These are phyloP conservation scores for Drosophila equinoxialis DNA, from an alignment of 1,140 invertebrate species.

Conservation along the genomic window DNA sequence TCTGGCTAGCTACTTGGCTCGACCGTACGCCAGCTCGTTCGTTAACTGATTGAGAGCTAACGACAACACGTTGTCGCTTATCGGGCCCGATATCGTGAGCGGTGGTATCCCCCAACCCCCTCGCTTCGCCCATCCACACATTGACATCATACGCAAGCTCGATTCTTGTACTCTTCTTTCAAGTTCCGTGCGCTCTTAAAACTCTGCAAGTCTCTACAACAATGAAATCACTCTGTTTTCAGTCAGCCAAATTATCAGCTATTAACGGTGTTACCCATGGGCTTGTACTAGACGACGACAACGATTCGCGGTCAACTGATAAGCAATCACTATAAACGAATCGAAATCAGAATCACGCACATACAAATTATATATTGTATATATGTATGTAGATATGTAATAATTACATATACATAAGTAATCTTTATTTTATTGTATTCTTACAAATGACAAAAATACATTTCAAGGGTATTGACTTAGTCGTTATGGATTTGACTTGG, in stretches of 20 bases:
- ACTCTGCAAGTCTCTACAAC: neutral
- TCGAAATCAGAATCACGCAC: constrained; percentile 21
- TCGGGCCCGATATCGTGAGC: constrained; percentile 47
- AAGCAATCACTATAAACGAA: constrained; percentile 46
- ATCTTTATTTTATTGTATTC: neutral
- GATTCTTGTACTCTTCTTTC: constrained; percentile 31
- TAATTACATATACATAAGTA: constrained; percentile 8
- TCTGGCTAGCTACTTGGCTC: constrained; percentile 36
- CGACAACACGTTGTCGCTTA: constrained; percentile 47
- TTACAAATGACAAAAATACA: no score
- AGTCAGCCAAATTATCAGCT: constrained; percentile 64
- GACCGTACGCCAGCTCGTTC: constrained; percentile 56
- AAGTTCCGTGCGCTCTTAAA: constrained; percentile 21
- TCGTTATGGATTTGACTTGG: no score
- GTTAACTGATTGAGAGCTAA: constrained; percentile 70
- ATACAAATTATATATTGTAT: constrained; percentile 10
- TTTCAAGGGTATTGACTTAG: no score
- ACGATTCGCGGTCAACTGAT: constrained; percentile 56
- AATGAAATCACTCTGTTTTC: constrained; percentile 42
- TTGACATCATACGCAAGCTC: neutral
- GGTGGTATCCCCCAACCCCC: neutral
- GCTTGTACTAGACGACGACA: constrained; percentile 27
- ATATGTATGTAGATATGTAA: neutral
- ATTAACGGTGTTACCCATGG: constrained; percentile 60
- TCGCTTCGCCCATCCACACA: neutral